These are phyloP conservation scores for Chrysotoxum bicinctum DNA, from an alignment of 2,888 invertebrate genomes.

Conservation along the genomic window DNA sequence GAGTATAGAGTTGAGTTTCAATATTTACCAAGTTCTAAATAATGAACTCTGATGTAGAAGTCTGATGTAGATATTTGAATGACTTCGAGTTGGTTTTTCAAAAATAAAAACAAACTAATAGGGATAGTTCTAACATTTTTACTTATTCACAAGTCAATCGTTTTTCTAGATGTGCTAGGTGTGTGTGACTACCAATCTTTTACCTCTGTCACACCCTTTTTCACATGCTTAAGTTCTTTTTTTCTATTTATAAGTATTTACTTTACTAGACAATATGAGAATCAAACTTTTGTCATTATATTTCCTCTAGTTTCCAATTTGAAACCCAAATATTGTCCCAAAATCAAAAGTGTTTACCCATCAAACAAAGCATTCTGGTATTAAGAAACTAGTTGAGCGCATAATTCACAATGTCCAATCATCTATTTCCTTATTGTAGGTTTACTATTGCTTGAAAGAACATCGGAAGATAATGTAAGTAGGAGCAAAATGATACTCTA, in stretches of 20 bases:
- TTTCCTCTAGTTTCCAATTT: constrained; percentile 16
- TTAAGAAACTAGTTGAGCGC: constrained; percentile 14
- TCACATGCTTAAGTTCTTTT: background rate
- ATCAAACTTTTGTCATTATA: constrained; percentile 1
- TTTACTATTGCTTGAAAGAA: background rate
- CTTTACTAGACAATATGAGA: background rate
- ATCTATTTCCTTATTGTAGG: constrained; percentile 5
- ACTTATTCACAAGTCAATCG: too few species aligned
- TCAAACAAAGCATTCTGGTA: constrained; percentile 15
- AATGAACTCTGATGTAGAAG: too few species aligned
- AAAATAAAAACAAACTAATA: too few species aligned
- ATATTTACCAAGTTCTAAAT: too few species aligned
- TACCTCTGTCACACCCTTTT: too few species aligned
- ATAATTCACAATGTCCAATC: constrained; percentile 11
- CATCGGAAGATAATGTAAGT: background rate
- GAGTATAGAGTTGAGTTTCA: too few species aligned
- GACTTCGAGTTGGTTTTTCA: too few species aligned
- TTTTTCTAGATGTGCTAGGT: background rate
- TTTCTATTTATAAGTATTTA: background rate
- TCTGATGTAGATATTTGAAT: too few species aligned
- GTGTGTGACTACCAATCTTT: background rate
- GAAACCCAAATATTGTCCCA: constrained; percentile 12
- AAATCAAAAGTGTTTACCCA: constrained; percentile 18
- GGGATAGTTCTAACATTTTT: too few species aligned
- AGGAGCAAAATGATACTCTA: constrained; percentile 10